These are phyloP conservation scores for Archocentrus centrarchus DNA, from an alignment of 2,113 vertebrate species.

Conservation along the genomic window DNA sequence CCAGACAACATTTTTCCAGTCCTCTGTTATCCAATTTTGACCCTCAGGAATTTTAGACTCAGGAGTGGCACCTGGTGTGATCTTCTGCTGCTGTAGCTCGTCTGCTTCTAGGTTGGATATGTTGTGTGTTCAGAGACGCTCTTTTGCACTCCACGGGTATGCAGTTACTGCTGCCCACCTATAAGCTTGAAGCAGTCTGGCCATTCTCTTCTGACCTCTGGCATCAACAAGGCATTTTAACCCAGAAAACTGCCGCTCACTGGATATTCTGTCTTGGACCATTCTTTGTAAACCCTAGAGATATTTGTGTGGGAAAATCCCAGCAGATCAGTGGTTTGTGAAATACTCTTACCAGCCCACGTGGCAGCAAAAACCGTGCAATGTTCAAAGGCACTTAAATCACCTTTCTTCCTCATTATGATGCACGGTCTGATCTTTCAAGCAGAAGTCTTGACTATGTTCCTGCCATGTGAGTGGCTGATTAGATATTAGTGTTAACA, in stretches of 20 bases:
- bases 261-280: neutral
- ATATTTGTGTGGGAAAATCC: neutral
- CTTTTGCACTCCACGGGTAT: neutral
- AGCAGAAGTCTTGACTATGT: neutral
- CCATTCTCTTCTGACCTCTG: neutral
- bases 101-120: neutral
- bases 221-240: neutral
- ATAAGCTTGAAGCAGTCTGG: no score
- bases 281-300: neutral
- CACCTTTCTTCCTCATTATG: no score
- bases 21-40: neutral
- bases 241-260: neutral
- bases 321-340: neutral
- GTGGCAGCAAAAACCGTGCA: neutral
- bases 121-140: neutral
- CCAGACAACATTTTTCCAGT: neutral
- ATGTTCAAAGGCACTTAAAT: no score
- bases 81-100: neutral
- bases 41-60: neutral
- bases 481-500: neutral
- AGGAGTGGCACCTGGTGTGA: neutral
- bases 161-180: no score
- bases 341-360: neutral
- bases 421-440: no score
- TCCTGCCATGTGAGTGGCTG: neutral